Conservation (phyloP, 2,797 vertebrate genomes). For the Gephyroberyx darwinii region DNA sequence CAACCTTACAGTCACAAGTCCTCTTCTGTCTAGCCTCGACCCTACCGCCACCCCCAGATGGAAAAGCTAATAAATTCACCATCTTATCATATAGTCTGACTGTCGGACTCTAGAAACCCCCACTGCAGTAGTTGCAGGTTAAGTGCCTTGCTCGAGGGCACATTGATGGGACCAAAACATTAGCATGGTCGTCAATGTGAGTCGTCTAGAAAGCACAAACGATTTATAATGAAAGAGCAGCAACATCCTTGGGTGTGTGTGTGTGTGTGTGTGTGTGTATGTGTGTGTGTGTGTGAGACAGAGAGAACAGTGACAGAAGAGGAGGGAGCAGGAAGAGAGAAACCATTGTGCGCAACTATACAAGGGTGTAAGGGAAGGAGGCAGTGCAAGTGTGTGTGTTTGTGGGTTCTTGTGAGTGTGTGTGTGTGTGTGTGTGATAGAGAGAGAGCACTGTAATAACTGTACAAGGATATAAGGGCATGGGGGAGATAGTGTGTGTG, state of each 20-base stretch:
- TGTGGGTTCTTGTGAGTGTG: not conserved
- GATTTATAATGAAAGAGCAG: not conserved
- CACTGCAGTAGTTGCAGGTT: too few species aligned
- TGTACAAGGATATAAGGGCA: constrained; percentile 18
- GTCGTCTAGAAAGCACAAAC: not conserved
- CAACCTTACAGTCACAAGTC: too few species aligned
- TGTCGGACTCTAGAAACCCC: too few species aligned
- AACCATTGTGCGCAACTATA: not conserved
- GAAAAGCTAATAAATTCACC: too few species aligned
- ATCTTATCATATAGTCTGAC: too few species aligned
- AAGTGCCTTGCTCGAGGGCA: constrained; percentile 3
- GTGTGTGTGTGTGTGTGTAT: not conserved
- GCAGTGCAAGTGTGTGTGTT: not conserved
- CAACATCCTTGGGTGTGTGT: not conserved
- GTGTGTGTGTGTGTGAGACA: not conserved
- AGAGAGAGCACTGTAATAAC: constrained; percentile 9
- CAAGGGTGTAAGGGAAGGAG: not conserved
- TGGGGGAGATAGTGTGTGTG: not conserved
- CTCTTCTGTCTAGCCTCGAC: too few species aligned
- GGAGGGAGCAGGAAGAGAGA: not conserved
- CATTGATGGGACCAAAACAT: too few species aligned
- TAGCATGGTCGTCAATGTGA: not conserved
- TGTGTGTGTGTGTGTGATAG: not conserved
- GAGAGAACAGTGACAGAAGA: not conserved
- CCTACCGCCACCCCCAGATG: too few species aligned